phyloP scores from a whole-genome alignment of 2,113 vertebrate species.

The Catharus fuscescens region DNA sequence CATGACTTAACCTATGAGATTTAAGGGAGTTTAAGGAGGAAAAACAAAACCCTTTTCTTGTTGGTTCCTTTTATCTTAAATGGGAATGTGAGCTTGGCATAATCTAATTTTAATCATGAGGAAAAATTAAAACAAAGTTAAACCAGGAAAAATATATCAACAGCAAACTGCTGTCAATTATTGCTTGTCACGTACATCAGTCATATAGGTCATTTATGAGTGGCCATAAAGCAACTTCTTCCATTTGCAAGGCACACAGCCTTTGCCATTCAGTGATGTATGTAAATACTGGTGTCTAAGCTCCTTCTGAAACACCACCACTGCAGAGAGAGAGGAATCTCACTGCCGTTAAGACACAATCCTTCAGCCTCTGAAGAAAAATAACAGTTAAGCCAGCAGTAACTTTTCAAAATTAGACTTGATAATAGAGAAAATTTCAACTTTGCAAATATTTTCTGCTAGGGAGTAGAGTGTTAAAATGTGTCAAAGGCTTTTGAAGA shows the following conservation, averaged over 20 bases:
- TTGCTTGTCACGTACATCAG: background rate
- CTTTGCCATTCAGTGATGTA: background rate
- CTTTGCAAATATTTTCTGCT: background rate
- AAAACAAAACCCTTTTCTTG: slow-evolving; percentile 50
- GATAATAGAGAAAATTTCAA: background rate
- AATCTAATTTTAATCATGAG: slow-evolving; percentile 25
- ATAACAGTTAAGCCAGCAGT: background rate
- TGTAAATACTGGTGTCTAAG: background rate
- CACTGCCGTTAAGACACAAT: background rate
- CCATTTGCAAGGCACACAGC: background rate
- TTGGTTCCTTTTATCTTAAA: slow-evolving; percentile 26
- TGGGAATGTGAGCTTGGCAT: background rate
- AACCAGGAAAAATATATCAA: slow-evolving; percentile 10
- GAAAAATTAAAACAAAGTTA: slow-evolving; percentile 32
- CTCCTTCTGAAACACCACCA: background rate
- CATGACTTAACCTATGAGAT: slow-evolving; percentile 49
- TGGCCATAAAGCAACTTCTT: slow-evolving; percentile 18
- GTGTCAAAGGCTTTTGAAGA: background rate
- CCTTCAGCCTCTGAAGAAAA: slow-evolving; percentile 1
- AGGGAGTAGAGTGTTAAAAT: background rate
- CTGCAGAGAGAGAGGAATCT: background rate
- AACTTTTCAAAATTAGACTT: background rate
- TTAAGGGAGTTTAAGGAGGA: slow-evolving; percentile 23
- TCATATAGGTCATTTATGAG: background rate
- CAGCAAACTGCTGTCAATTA: slow-evolving; percentile 5